Evolutionary conservation across 2,113 vertebrate species (phyloP).

Genomic region (Rhipidura dahli): DNA sequence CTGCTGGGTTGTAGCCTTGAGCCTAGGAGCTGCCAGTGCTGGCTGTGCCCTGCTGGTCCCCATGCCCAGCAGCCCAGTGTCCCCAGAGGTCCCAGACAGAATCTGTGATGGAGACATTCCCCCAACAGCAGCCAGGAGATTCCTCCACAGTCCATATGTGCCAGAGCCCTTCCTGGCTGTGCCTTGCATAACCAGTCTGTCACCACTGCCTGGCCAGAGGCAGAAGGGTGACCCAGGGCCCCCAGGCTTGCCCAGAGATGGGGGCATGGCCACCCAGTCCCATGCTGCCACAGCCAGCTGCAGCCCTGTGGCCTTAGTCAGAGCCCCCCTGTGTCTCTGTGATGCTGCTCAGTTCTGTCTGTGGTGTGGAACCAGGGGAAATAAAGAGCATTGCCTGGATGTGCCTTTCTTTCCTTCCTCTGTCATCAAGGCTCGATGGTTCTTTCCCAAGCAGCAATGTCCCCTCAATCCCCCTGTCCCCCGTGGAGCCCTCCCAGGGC

Average conservation of each 20-base stretch:
- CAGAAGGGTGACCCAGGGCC: background rate
- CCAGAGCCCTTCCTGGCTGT: background rate
- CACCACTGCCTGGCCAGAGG: background rate
- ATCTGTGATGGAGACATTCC: background rate
- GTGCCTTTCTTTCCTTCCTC: background rate
- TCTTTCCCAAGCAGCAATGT: background rate
- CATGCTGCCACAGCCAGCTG: background rate
- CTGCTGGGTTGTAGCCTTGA: background rate
- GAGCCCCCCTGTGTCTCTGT: background rate
- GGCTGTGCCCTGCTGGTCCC: background rate
- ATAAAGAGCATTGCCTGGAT: conserved; percentile 56
- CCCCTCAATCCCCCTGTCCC: background rate
- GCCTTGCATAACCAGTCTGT: background rate
- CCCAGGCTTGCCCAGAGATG: background rate
- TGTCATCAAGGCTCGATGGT: fast-evolving
- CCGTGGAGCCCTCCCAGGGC: fast-evolving
- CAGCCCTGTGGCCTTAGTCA: background rate
- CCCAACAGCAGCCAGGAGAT: background rate
- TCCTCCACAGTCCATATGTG: fast-evolving
- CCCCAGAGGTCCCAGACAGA: background rate
- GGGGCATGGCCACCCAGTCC: background rate
- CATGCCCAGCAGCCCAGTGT: background rate
- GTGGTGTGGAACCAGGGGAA: conserved; percentile 44
- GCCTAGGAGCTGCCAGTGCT: background rate
- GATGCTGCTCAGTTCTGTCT: conserved; percentile 37